Evolutionary conservation across 1,140 invertebrate species (phyloP).

Genomic region (Drosophila hydei): DNA sequence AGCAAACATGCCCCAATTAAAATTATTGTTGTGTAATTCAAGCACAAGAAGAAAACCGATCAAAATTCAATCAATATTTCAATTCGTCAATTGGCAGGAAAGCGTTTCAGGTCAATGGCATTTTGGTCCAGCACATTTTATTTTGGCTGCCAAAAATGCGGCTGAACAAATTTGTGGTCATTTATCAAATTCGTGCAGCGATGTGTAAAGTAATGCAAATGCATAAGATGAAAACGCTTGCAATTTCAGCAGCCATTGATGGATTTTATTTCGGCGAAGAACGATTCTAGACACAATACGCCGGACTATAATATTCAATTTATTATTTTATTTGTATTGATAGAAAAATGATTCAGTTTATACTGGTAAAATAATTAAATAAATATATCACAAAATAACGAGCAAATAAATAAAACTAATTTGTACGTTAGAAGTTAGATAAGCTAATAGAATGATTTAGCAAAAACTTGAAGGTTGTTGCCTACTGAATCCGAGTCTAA

Average conservation of each 20-base stretch:
- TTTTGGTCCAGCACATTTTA: slow-evolving; percentile 59
- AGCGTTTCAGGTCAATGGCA: slow-evolving; percentile 62
- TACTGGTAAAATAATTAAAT: too few relatives aligned
- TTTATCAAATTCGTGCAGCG: slow-evolving; percentile 69
- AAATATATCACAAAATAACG: too few relatives aligned
- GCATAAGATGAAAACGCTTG: slow-evolving; percentile 20
- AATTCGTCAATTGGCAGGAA: slow-evolving; percentile 49
- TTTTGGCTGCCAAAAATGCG: slow-evolving; percentile 38
- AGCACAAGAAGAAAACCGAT: slow-evolving; percentile 7
- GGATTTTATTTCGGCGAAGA: slow-evolving; percentile 12
- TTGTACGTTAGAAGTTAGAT: too few relatives aligned
- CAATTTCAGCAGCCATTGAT: slow-evolving; percentile 38
- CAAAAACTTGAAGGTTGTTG: too few relatives aligned
- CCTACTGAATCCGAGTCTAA: too few relatives aligned
- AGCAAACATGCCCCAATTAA: background rate
- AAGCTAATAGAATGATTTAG: too few relatives aligned
- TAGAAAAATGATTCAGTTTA: background rate
- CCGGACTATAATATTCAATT: background rate
- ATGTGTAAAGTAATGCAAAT: slow-evolving; percentile 56
- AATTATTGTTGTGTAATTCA: background rate
- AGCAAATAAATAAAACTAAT: too few relatives aligned
- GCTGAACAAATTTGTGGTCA: slow-evolving; percentile 37
- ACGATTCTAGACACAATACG: background rate
- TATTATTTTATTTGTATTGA: background rate
- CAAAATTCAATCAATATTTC: slow-evolving; percentile 67